Evolutionary conservation across 1,140 invertebrate genomes (phyloP).

Genomic region (Temnothorax longispinosus): DNA sequence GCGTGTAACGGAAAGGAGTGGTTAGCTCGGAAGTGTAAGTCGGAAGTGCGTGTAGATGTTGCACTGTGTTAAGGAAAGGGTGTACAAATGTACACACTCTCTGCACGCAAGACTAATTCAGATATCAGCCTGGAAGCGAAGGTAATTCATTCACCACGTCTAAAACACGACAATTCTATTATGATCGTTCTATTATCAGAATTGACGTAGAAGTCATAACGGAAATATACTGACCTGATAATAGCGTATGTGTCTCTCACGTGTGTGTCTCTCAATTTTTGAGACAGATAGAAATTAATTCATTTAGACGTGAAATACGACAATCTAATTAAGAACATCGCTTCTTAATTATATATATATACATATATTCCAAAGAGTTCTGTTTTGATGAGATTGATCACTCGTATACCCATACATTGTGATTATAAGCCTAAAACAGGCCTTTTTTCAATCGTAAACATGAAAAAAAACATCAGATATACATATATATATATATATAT

Average conservation of each 20-base stretch:
- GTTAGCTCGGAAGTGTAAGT: constrained; percentile 73
- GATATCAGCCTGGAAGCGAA: constrained; percentile 52
- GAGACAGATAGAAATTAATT: neutral
- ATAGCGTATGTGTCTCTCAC: neutral
- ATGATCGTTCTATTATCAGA: constrained; percentile 11
- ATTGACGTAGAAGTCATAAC: neutral
- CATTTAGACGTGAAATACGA: neutral
- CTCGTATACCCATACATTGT: neutral
- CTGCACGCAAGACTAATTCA: constrained; percentile 70
- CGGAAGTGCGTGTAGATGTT: constrained; percentile 79
- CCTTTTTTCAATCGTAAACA: too few species aligned
- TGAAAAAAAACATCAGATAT: too few species aligned
- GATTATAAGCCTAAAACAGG: neutral
- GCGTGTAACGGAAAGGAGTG: constrained; percentile 75
- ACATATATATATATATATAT: too few species aligned
- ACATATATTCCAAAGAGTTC: neutral
- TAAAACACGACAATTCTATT: constrained; percentile 48
- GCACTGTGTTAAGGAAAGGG: constrained; percentile 60
- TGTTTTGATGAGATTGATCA: neutral
- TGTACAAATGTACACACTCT: constrained; percentile 43
- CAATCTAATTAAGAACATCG: neutral
- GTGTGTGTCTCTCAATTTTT: neutral
- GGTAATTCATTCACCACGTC: constrained; percentile 67
- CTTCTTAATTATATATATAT: too few species aligned
- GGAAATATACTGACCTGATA: neutral